Evolutionary conservation across 37 sponge, comb jelly and placozoan genomes (phyloP).

Genomic region (Beroe forskalii): DNA sequence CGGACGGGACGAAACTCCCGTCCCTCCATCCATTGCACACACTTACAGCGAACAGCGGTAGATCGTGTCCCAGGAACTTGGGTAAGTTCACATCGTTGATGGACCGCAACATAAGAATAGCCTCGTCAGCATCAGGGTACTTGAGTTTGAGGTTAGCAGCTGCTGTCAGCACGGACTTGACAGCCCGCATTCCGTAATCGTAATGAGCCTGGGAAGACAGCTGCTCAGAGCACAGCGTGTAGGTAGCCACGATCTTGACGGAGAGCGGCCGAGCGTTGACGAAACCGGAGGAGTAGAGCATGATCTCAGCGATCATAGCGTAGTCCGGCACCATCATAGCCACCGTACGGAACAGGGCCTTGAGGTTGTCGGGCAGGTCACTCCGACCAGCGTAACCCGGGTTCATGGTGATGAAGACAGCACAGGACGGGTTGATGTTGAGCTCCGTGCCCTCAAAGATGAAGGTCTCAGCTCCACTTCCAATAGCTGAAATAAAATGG

Average conservation of each 20-base stretch:
- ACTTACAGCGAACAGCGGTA: constrained; percentile 84
- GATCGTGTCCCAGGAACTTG: constrained; percentile 93
- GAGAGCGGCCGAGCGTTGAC: constrained; percentile 96
- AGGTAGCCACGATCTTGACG: constrained; percentile 99
- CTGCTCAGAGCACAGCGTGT: constrained; percentile 98
- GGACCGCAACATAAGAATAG: constrained; percentile 90
- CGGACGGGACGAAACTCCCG: no score
- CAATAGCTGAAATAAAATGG: constrained; percentile 64
- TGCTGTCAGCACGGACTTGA: constrained; percentile 98
- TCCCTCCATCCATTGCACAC: background rate
- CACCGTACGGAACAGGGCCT: constrained; percentile 97
- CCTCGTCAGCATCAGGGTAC: constrained; percentile 97
- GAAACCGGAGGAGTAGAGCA: constrained; percentile 97
- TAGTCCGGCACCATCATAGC: constrained; percentile 99
- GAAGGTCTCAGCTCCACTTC: constrained; percentile 73
- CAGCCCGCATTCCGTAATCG: constrained; percentile 99
- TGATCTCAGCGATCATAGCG: constrained; percentile 98
- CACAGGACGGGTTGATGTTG: constrained; percentile 93
- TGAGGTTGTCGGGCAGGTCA: constrained; percentile 97
- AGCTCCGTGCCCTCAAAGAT: constrained; percentile 99
- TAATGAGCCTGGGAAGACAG: constrained; percentile 98
- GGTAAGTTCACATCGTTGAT: constrained; percentile 97
- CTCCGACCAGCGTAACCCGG: constrained; percentile 99
- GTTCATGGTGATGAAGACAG: constrained; percentile 99
- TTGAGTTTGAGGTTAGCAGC: constrained; percentile 97